Evolutionary conservation across 2,797 vertebrate species (phyloP).

Genomic region (Gobionotothen gibberifrons): DNA sequence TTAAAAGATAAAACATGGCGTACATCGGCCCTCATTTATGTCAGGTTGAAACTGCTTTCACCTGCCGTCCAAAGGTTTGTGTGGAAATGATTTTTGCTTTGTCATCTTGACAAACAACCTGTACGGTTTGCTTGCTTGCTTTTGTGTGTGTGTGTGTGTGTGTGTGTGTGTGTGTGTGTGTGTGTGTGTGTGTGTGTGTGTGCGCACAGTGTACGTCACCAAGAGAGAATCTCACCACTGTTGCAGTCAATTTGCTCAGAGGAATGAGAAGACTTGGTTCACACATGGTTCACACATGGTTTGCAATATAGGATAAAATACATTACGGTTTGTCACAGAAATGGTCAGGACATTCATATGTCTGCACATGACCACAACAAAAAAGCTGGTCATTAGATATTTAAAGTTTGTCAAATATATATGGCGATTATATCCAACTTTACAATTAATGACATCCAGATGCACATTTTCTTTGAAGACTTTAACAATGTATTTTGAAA

Average conservation of each 20-base stretch:
- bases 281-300: background rate
- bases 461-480: too few species aligned
- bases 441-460: too few species aligned
- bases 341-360: background rate
- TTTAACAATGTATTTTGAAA: too few species aligned
- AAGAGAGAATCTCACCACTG: conserved; percentile 5
- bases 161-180: conserved; percentile 8
- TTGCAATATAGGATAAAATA: too few species aligned
- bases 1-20: background rate
- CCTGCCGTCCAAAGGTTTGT: conserved; percentile 53
- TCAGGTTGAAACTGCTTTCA: background rate
- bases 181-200: background rate
- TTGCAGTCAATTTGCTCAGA: conserved; percentile 13
- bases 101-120: conserved; percentile 20
- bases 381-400: too few species aligned
- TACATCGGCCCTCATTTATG: background rate
- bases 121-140: conserved; percentile 29
- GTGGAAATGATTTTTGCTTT: conserved; percentile 14
- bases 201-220: too few species aligned
- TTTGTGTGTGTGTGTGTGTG: conserved; percentile 5
- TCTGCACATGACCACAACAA: background rate
- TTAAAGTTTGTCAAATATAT: too few species aligned
- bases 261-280: conserved; percentile 6
- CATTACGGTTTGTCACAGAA: background rate
- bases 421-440: too few species aligned